Conservation (phyloP, 1,140 invertebrate genomes). For the Asbolus verrucosus region DNA sequence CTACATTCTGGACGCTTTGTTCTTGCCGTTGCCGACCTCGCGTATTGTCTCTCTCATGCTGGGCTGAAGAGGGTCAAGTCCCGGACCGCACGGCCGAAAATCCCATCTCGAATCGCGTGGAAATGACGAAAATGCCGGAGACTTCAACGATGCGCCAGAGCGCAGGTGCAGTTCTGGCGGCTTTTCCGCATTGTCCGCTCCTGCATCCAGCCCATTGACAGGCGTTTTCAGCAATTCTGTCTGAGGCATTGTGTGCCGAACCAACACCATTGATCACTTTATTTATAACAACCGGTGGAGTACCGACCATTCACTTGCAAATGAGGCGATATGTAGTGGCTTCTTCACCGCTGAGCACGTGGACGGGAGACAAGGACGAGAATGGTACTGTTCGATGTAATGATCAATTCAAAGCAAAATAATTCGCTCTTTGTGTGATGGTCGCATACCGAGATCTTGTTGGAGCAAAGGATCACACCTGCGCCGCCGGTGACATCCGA, state of each 20-base stretch:
- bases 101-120: too few relatives aligned
- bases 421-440: conserved; percentile 40
- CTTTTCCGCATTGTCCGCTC: not conserved
- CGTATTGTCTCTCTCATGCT: conserved; percentile 23
- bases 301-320: conserved; percentile 54
- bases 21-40: conserved; percentile 43
- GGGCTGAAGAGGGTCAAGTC: conserved; percentile 5
- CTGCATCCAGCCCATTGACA: too few relatives aligned
- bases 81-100: conserved; percentile 19
- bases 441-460: conserved; percentile 21
- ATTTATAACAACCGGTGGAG: conserved; percentile 54
- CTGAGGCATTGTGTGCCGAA: conserved; percentile 12
- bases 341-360: conserved; percentile 47
- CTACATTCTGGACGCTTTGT: conserved; percentile 43
- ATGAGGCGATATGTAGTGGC: conserved; percentile 48
- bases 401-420: conserved; percentile 31
- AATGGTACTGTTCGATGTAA: not conserved
- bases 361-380: conserved; percentile 36
- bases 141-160: too few relatives aligned
- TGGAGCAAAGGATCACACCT: conserved; percentile 18
- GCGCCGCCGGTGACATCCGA: conserved; percentile 11
- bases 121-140: too few relatives aligned
- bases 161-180: not conserved
- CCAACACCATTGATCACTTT: conserved; percentile 53
- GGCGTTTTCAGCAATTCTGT: conserved; percentile 20